Conservation (phyloP, 2,888 invertebrate genomes). For the Rhamphomyia laevipes region DNA sequence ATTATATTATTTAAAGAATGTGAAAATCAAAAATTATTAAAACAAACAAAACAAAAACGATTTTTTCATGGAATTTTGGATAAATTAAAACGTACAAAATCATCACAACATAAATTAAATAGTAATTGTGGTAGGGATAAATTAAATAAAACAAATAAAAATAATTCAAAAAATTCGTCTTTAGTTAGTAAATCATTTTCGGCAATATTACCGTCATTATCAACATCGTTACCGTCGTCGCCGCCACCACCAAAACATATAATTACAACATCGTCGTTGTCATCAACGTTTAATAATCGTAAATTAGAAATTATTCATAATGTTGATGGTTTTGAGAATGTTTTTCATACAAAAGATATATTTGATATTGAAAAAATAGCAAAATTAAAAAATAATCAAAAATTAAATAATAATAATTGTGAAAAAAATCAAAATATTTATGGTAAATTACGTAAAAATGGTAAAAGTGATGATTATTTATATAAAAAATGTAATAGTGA, state of each 20-base stretch:
- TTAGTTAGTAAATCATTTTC: background rate
- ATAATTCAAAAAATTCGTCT: background rate
- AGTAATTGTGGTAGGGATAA: background rate
- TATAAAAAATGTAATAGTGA: too few relatives aligned
- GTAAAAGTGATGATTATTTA: constrained; percentile 14
- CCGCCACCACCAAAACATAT: constrained; percentile 1
- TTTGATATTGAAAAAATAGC: constrained; percentile 33
- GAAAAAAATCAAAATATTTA: constrained; percentile 21
- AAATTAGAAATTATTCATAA: constrained; percentile 32
- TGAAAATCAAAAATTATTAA: constrained; percentile 5
- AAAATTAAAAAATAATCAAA: constrained; percentile 25
- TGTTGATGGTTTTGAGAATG: constrained; percentile 28
- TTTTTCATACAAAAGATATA: constrained; percentile 32
- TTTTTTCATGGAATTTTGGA: constrained; percentile 24
- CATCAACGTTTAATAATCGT: constrained; percentile 8
- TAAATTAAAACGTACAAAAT: constrained; percentile 21
- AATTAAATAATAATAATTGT: constrained; percentile 23
- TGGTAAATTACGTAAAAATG: constrained; percentile 22
- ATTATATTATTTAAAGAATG: constrained; percentile 3
- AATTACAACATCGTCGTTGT: constrained; percentile 2
- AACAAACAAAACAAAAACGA: constrained; percentile 16
- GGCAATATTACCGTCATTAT: background rate
- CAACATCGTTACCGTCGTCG: constrained; percentile 5
- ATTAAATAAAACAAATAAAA: background rate
- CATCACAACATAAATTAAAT: constrained; percentile 1